A percentile compares a stretch with the other conserved stretches of the same genome.
These are phyloP conservation scores for Apteryx owenii DNA, from an alignment of 2,113 vertebrate genomes.

Conservation along the genomic window DNA sequence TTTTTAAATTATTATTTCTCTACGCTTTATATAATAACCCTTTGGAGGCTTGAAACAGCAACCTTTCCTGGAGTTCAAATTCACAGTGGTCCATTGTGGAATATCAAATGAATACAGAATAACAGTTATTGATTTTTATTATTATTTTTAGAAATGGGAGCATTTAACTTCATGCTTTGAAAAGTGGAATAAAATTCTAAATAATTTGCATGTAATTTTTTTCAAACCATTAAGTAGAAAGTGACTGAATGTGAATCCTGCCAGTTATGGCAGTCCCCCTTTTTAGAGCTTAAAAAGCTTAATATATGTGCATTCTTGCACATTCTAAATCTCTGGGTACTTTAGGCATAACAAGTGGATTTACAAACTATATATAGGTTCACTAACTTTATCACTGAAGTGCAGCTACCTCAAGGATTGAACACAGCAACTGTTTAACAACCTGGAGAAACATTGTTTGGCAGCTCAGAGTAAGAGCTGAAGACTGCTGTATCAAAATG, in stretches of 20 bases:
- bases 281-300: conserved; percentile 68
- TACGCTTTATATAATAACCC: conserved; percentile 35
- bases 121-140: conserved; percentile 75
- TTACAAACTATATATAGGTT: conserved; percentile 75
- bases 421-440: conserved; percentile 72
- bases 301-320: conserved; percentile 61
- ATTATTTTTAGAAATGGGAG: conserved; percentile 70
- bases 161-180: conserved; percentile 71
- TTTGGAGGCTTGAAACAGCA: conserved; percentile 57
- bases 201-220: conserved; percentile 64
- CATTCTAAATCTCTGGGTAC: conserved; percentile 62
- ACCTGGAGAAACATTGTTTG: not conserved
- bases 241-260: conserved; percentile 56
- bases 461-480: not conserved
- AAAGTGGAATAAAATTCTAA: conserved; percentile 66
- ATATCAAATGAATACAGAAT: conserved; percentile 68
- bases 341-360: conserved; percentile 74
- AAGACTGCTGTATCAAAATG: not conserved
- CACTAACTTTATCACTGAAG: conserved; percentile 63
- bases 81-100: conserved; percentile 66
- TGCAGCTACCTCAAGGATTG: conserved; percentile 59
- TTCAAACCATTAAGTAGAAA: conserved; percentile 66
- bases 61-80: conserved; percentile 64
- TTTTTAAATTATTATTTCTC: conserved; percentile 63
- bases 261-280: conserved; percentile 58